Percentiles rank a stretch among this genome's conserved stretches.
Conservation (phyloP, 2,113 vertebrate species). For the Prionailurus viverrinus region DNA sequence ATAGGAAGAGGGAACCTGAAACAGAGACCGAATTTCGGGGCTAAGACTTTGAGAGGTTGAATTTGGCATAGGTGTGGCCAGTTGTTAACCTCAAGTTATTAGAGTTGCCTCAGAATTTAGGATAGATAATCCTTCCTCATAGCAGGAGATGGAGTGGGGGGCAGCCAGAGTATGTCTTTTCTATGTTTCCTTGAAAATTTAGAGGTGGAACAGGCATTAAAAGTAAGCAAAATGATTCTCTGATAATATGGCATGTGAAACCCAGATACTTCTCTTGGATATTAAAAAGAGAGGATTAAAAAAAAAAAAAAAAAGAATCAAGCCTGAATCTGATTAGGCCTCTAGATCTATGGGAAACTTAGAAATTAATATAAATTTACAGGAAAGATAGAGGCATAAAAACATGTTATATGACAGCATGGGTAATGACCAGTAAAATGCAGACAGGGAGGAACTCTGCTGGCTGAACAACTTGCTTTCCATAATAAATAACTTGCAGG, state of each 20-base stretch:
- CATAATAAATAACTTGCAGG: background rate
- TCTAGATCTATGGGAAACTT: background rate
- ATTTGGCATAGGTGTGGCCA: background rate
- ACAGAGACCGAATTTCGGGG: background rate
- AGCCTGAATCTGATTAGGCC: background rate
- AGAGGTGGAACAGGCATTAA: background rate
- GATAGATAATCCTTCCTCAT: background rate
- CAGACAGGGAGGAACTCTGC: background rate
- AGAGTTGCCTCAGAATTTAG: background rate
- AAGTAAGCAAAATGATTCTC: slow-evolving; percentile 18
- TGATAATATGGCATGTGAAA: background rate
- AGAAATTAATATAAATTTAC: background rate
- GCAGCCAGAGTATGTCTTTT: background rate
- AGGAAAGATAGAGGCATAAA: background rate
- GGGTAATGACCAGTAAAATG: background rate
- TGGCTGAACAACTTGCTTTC: background rate
- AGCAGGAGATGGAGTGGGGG: too few species aligned
- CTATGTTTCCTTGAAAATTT: background rate
- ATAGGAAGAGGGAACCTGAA: background rate
- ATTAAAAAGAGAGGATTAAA: background rate
- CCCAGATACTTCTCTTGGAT: background rate
- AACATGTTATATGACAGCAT: background rate
- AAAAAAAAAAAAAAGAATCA: background rate
- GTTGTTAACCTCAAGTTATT: background rate
- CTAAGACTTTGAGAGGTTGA: background rate